Evolutionary conservation across 2,888 invertebrate genomes (phyloP), one percentile per base, ranked within the genome.

Genomic region (Cloeon dipterum): DNA sequence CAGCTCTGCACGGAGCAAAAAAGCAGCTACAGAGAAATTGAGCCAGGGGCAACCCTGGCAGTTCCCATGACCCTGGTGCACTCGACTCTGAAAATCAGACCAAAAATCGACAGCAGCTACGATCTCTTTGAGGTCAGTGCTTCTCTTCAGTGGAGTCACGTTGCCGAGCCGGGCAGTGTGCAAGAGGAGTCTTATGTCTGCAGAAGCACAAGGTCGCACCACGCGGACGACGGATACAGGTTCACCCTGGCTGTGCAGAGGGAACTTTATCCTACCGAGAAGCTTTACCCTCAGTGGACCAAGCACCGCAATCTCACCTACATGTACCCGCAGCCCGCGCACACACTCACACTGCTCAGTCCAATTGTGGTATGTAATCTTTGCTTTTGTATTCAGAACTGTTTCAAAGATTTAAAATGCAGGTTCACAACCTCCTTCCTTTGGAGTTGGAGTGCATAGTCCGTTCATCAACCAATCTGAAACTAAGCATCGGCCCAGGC

Each of bases 341-440:
- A 96, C 56, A 73, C 76, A 13, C 73, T 96, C 41, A 70, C 74
- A 3, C 60, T 98, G 33, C 61, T 83, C 45, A 81, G 93, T 19
- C 85, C 88, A 1, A 62, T 96, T 14, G 56, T 39, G 20, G 39
- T n/a, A n/a, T n/a, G n/a, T n/a, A n/a, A n/a, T n/a, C n/a, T n/a
- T n/a, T n/a, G n/a, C n/a, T n/a, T n/a, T n/a, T n/a, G n/a, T n/a
- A n/a, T n/a, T n/a, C n/a, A n/a, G n/a, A n/a, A n/a, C n/a, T n/a
- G n/a, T n/a, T n/a, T n/a, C n/a, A n/a, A n/a, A n/a, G n/a, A n/a
- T n/a, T n/a, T n/a, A n/a, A n/a, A n/a, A 66, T 77, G n/a, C n/a
- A n/a, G n/a, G n/a, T 94, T 3, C 72, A 75, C 43, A 96, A 94
- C 64, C 65, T 94, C 41, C 65, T 96, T 36, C 94, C 94, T 0